phyloP scores from a whole-genome alignment of 2,888 invertebrate species.

The Drosophila mimetica region DNA sequence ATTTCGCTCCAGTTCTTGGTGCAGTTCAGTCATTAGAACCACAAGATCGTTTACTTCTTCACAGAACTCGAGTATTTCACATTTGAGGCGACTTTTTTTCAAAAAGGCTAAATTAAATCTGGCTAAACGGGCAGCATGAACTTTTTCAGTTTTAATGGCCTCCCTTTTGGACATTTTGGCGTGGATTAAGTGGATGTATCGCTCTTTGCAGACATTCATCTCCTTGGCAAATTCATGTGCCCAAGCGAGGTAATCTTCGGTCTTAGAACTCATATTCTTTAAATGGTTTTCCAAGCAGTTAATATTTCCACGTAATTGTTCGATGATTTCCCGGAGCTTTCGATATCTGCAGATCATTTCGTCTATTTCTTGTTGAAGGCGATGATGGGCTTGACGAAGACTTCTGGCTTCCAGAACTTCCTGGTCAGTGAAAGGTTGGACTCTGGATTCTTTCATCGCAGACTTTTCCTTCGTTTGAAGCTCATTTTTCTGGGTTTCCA shows the following conservation, averaged over 20 bases:
- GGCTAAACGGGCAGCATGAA: not conserved
- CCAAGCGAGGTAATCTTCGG: constrained; percentile 23
- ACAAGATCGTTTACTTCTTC: constrained; percentile 42
- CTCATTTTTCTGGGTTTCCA: not conserved
- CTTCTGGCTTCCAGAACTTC: constrained; percentile 40
- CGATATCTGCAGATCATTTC: constrained; percentile 46
- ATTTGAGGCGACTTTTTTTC: not conserved
- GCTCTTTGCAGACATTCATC: constrained; percentile 35
- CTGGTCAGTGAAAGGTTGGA: constrained; percentile 19
- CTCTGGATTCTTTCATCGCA: not conserved
- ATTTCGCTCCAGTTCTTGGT: constrained; percentile 13
- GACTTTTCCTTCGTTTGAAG: not conserved
- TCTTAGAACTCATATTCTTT: not conserved
- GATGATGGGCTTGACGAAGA: constrained; percentile 46
- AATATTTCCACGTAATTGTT: constrained; percentile 4
- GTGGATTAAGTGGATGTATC: constrained; percentile 15
- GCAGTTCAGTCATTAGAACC: constrained; percentile 35
- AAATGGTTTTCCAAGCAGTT: constrained; percentile 15
- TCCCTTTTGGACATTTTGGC: constrained; percentile 38
- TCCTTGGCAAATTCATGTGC: constrained; percentile 21
- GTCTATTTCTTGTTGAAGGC: constrained; percentile 48
- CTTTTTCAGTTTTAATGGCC: not conserved
- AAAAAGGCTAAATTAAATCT: constrained; percentile 4
- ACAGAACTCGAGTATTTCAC: constrained; percentile 40
- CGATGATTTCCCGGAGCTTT: constrained; percentile 22